Evolutionary conservation across 2,888 invertebrate genomes (phyloP).

Genomic region (Listrodromus nycthemerus): DNA sequence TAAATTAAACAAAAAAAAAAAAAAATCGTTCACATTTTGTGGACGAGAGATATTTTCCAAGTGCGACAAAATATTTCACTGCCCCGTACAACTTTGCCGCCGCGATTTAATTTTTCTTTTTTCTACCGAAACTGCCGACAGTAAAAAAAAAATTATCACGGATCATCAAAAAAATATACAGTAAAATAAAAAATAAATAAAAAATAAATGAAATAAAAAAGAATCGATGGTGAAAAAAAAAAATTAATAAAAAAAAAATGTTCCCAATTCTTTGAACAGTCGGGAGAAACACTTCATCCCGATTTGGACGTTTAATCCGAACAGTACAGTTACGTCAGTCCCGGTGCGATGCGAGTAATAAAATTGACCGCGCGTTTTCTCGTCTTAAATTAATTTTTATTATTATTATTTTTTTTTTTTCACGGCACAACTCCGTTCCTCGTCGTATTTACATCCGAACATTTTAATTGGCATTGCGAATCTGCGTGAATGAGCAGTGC

Average conservation of each 20-base stretch:
- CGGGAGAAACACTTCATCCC: neutral
- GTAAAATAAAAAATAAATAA: neutral
- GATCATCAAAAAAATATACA: neutral
- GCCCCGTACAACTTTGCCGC: too few species aligned
- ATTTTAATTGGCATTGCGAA: slow-evolving; percentile 60
- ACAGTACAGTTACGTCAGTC: slow-evolving; percentile 55
- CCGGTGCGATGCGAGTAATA: slow-evolving; percentile 46
- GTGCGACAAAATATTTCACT: too few species aligned
- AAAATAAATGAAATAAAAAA: neutral
- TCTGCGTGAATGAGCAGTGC: slow-evolving; percentile 57
- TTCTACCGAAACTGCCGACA: neutral
- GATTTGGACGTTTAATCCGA: slow-evolving; percentile 43
- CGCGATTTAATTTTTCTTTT: too few species aligned
- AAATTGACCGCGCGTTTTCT: slow-evolving; percentile 16
- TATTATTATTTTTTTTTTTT: slow-evolving; percentile 6
- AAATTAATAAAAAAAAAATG: neutral
- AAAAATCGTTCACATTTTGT: too few species aligned
- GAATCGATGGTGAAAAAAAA: neutral
- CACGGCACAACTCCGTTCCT: neutral
- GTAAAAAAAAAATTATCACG: neutral
- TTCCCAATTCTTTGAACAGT: slow-evolving; percentile 23
- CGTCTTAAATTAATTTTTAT: neutral
- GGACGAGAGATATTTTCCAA: too few species aligned
- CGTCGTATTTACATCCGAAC: slow-evolving; percentile 44
- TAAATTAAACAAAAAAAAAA: too few species aligned